Base-by-base conservation (phyloP, 2,888 invertebrate genomes). In the Hipparchia sbordonii region DNA sequence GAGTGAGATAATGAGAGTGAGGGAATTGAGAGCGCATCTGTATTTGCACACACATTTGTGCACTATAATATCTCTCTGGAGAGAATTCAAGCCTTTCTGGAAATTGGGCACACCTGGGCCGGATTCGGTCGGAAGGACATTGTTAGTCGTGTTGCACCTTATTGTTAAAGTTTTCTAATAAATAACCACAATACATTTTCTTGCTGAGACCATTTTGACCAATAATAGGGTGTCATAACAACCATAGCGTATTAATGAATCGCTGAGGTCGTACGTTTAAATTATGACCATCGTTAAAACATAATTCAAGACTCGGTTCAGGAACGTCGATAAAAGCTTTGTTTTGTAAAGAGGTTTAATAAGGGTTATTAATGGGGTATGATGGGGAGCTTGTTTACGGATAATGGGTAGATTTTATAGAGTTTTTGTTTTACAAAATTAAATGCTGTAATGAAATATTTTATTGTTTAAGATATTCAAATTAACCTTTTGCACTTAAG, bases 151-250 rank as follows among this genome's bases (percentile, higher is more conserved):
- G n/a, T 45, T 54, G 56, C 67, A 56, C 6, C 67, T 13, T 45
- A 45, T 46, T 13, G 67, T 67, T 45, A 45, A 70, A 70, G 62
- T 70, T 70, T 56, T 56, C 13, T 56, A 62, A 70, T 70, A 70
- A 70, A 70, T 70, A 70, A 63, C 63, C 13, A 52, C 73, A 68
- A 71, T 59, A 74, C 68, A 71, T 70, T 74, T 70, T 68, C 72
- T 72, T 72, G 67, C 71, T 39, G 72, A 66, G 62, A 61, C 61
- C 76, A 70, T 75, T 77, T 78, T 77, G 71, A 72, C 71, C 72
- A 76, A 79, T 82, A 83, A 81, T 81, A 78, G 74, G 74, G 76
- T 77, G 78, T 82, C 80, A 82, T 82, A 85, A 83, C 82, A 79
- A 77, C 77, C 75, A 76, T 76, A 77, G 76, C 77, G 72, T 71